These are phyloP conservation scores for Microctenopoma steveboyesi DNA, from an alignment of 2,797 vertebrate genomes.

Conservation along the genomic window DNA sequence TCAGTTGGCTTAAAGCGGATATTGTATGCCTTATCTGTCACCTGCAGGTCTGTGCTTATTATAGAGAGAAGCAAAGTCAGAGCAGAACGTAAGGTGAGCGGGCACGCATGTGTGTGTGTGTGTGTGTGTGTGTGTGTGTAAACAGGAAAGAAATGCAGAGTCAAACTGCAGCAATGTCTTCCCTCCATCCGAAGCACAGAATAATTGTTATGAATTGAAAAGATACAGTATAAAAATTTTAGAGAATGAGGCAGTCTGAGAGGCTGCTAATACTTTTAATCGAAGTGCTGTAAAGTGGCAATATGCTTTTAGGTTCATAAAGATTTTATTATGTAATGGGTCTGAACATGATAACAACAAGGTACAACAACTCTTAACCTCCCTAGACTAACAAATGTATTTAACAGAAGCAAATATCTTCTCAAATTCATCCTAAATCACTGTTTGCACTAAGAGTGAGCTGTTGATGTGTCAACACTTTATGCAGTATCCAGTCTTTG, in stretches of 20 bases:
- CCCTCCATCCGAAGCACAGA: constrained; percentile 21
- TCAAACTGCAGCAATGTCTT: constrained; percentile 30
- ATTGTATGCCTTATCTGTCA: constrained; percentile 83
- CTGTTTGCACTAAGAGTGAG: neutral
- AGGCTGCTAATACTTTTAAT: constrained; percentile 34
- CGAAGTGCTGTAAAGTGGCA: constrained; percentile 15
- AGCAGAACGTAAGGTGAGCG: constrained; percentile 47
- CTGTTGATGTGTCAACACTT: neutral
- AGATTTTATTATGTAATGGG: constrained; percentile 4
- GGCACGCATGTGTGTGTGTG: too few relatives aligned
- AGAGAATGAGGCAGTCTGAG: constrained; percentile 13
- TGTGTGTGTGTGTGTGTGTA: constrained; percentile 14
- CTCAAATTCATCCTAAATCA: constrained; percentile 1
- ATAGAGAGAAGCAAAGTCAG: constrained; percentile 70
- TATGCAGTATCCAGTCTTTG: constrained; percentile 5
- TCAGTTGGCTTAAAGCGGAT: constrained; percentile 74
- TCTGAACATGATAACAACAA: neutral
- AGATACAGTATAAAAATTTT: constrained; percentile 12
- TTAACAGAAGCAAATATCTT: constrained; percentile 1
- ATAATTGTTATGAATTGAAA: constrained; percentile 19
- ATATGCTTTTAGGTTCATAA: neutral
- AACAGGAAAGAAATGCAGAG: constrained; percentile 28
- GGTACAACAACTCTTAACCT: neutral
- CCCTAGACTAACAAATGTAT: neutral
- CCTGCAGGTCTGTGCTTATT: constrained; percentile 82